Percentiles rank a stretch among this genome's conserved stretches.
These are phyloP conservation scores for Hylomyscus alleni DNA, from an alignment of 2,797 vertebrate genomes.

Conservation along the genomic window DNA sequence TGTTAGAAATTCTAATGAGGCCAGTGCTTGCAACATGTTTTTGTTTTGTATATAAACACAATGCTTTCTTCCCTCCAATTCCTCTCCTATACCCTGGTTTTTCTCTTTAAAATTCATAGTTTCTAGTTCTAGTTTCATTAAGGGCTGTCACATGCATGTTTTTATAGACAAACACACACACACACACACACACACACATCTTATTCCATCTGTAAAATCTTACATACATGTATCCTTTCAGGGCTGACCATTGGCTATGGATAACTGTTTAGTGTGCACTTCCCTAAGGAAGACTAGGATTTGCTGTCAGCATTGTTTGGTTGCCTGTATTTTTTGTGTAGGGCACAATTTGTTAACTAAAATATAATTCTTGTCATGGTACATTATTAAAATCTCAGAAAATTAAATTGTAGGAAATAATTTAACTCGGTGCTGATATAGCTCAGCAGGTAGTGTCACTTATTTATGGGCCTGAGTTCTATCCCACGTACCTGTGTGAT, in stretches of 20 bases:
- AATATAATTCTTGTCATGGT: background rate
- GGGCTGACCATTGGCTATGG: background rate
- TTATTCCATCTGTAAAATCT: too few relatives aligned
- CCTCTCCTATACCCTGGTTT: background rate
- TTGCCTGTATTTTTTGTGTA: background rate
- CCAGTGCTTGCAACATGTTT: background rate
- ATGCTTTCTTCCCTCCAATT: background rate
- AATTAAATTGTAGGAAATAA: background rate
- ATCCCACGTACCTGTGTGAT: background rate
- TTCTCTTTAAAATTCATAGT: background rate
- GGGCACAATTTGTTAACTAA: background rate
- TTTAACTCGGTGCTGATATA: background rate
- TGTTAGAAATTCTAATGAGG: background rate
- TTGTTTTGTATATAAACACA: background rate
- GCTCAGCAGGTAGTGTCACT: background rate
- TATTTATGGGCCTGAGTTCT: background rate
- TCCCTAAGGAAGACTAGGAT: background rate
- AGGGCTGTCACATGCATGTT: background rate
- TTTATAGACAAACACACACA: background rate
- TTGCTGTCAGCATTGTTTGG: background rate
- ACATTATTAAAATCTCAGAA: background rate
- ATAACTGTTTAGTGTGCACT: background rate
- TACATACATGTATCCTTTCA: background rate
- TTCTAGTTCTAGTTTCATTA: background rate
- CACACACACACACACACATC: too few relatives aligned